Base-by-base conservation (phyloP, 2,888 invertebrate species). In the Tinea trinotella region DNA sequence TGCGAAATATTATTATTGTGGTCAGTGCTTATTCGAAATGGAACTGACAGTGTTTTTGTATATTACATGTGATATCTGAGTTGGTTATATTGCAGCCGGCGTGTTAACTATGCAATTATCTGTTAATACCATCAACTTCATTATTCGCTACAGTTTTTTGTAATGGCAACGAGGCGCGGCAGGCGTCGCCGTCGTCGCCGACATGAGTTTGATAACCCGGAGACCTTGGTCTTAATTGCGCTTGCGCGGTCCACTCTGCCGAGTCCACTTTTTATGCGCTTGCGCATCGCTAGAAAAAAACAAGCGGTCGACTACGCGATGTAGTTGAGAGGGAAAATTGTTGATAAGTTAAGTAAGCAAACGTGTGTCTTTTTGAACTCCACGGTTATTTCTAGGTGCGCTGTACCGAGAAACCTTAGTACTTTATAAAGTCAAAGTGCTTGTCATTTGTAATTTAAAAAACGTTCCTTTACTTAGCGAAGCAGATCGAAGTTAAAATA, bases 221-320 rank as follows among this genome's bases (percentile, higher is more conserved):
- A 83, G 85, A 85, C 85, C 85, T 85, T 85, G 84, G 83, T 83
- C 84, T 84, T 85, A 85, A 85, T 85, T 85, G 84, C 83, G 81
- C 76, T 76, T 74, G 77, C 76, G 77, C 78, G 73, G 79, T 76
- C 82, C 80, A 82, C 78, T 84, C 79, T 73, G 72, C 73, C 73
- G 74, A 67, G 82, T 73, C 83, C 76, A 78, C 81, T 84, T 84
- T 84, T 84, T 84, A 83, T 84, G 74, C 74, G 79, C 81, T 76
- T 83, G 85, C 85, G 79, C 78, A 84, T 82, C 78, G 76, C 82
- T 81, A 80, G 80, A 76, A 79, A 79, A 77, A 81, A 82, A 79
- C 73, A 72, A 69, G 72, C 13, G 7, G 69, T 64, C 66, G 68
- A 63, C 66, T 54, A 50, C 53, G 15, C 22, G 52, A 17, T 24